Evolutionary conservation across 2,888 invertebrate species (phyloP).

Genomic region (Drosophila picticornis): DNA sequence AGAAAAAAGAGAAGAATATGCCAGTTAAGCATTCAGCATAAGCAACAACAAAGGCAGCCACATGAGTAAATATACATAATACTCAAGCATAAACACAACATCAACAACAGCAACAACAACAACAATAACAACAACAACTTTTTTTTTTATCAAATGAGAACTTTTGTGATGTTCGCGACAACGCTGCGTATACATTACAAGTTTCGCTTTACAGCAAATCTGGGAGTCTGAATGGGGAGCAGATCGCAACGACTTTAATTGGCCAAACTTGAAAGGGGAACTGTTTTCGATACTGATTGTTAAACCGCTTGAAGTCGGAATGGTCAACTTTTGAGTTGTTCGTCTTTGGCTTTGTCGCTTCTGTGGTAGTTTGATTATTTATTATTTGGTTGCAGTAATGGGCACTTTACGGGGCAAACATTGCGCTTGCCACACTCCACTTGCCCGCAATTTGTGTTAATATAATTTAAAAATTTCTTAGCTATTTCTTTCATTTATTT

Average conservation of each 20-base stretch:
- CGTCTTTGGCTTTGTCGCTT: conserved; percentile 19
- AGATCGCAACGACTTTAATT: conserved; percentile 57
- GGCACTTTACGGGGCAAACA: conserved; percentile 25
- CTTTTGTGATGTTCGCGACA: conserved; percentile 38
- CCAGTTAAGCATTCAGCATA: neutral
- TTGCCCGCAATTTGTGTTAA: conserved; percentile 64
- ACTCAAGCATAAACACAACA: conserved; percentile 14
- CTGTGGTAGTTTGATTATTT: conserved; percentile 58
- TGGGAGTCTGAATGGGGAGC: neutral
- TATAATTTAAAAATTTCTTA: conserved; percentile 73
- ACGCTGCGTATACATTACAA: conserved; percentile 70
- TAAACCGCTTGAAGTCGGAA: conserved; percentile 2
- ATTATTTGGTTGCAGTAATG: conserved; percentile 60
- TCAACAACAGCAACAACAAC: neutral
- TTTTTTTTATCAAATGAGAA: conserved; percentile 5
- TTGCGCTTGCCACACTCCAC: conserved; percentile 24
- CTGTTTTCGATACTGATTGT: neutral
- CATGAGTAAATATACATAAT: conserved; percentile 40
- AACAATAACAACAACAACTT: neutral
- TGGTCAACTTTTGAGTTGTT: conserved; percentile 18
- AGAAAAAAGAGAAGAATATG: conserved; percentile 19
- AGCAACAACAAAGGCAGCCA: conserved; percentile 31
- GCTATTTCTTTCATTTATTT: conserved; percentile 31
- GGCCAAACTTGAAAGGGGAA: conserved; percentile 55
- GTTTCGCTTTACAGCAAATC: conserved; percentile 52